Evolutionary conservation across 2,113 vertebrate genomes (phyloP).

Genomic region (Heptranchias perlo): DNA sequence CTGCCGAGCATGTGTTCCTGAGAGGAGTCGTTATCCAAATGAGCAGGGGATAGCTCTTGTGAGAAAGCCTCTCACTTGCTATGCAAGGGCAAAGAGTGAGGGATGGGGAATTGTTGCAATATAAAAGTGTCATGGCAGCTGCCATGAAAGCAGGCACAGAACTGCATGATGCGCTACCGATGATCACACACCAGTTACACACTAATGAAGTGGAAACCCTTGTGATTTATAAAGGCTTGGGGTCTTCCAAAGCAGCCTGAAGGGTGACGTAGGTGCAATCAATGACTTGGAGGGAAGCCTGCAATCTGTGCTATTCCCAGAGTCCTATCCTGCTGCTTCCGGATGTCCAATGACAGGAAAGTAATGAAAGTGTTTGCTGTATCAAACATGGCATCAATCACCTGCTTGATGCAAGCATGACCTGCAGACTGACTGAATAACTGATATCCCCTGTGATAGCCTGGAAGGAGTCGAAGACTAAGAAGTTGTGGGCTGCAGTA

Average conservation of each 20-base stretch:
- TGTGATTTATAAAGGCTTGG: not conserved
- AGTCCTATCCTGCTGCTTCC: not conserved
- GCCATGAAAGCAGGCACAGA: not conserved
- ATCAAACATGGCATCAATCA: not conserved
- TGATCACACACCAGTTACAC: not conserved
- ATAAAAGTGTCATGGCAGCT: not conserved
- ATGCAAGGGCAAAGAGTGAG: not conserved
- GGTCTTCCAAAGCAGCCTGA: not conserved
- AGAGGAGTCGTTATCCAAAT: not conserved
- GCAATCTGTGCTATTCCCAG: not conserved
- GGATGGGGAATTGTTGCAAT: not conserved
- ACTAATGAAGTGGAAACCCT: not conserved
- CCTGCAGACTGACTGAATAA: not conserved
- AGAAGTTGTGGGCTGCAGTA: not conserved
- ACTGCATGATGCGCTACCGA: not conserved
- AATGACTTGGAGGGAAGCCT: not conserved
- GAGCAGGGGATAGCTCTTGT: not conserved
- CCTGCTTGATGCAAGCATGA: not conserved
- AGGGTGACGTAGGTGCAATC: not conserved
- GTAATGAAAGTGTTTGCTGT: not conserved
- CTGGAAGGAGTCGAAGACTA: not conserved
- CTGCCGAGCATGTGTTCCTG: not conserved
- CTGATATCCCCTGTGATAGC: not conserved
- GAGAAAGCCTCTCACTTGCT: not conserved
- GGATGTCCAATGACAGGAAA: not conserved